Base-by-base conservation (phyloP, 1,140 invertebrate genomes). In the Parapsyche elsis region DNA sequence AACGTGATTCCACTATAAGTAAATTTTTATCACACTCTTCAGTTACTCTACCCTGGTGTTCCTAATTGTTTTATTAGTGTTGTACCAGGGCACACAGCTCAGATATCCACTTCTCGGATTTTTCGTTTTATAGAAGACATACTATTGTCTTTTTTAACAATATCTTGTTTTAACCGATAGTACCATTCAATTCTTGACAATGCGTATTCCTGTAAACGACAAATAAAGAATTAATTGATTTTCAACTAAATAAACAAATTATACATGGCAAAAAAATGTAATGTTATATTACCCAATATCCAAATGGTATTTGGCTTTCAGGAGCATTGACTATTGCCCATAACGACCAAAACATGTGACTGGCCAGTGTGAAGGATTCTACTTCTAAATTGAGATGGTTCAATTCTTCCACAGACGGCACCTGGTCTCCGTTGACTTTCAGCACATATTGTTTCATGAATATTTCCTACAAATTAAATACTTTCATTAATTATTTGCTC, bases 321-420 rank as follows among this genome's bases (percentile, higher is more conserved):
- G 93, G 92, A 0, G 94, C 94, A 87, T 98, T 97, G 4, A 98
- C 94, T 24, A 98, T 91, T 21, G 93, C 92, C 98, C 98, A 99
- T 0, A 98, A 89, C 1, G 91, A 92, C 98, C 97, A 99, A 83
- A 98, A 94, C 21, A 99, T 92, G 86, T 99, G 96, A n/a, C 95
- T 95, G 16, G 94, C 95, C 46, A 98, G 87, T 0, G 94, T 93
- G 84, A 96, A 98, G 7, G 94, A 88, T 74, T 94, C 92, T 14
- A 97, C 92, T 89, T 99, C 97, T 38, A 87, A 85, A 80, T 96
- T 87, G 10, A 97, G 83, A 14, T 90, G 88, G 74, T 91, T 90
- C 5, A 93, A 89, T 64, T 90, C 90, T 70, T 92, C 91, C 10
- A 88, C 85, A 7, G 10, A 84, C 7, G 81, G 85, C 84, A 7